phyloP scores from a whole-genome alignment of 30 jellyfish, hydroid and myxozoan genomes.

The Turritopsis dohrnii region DNA sequence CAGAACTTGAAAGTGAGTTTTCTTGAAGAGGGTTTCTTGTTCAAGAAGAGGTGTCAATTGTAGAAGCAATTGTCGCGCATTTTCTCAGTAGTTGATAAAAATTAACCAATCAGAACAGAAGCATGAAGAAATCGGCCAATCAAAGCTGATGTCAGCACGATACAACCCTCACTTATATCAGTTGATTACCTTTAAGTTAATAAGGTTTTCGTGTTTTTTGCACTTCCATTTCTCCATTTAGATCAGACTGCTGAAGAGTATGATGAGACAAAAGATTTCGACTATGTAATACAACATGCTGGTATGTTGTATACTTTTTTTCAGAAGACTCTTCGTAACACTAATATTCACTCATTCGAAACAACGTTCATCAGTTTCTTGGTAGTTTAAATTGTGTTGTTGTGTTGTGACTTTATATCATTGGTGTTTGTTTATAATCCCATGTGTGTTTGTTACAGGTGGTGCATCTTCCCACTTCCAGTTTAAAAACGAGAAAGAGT shows the following conservation, averaged over 20 bases:
- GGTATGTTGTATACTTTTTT: not conserved
- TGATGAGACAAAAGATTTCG: conserved; percentile 10
- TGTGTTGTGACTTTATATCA: not conserved
- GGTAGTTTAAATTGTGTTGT: too few relatives aligned
- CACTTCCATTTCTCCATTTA: not conserved
- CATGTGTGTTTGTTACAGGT: not conserved
- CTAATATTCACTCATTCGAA: too few relatives aligned
- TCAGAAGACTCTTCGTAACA: too few relatives aligned
- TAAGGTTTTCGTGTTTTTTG: too few relatives aligned
- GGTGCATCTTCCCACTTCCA: conserved; percentile 19
- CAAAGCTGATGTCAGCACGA: not conserved
- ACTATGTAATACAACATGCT: not conserved
- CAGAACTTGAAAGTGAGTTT: not conserved
- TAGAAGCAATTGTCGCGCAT: too few relatives aligned
- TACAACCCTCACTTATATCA: too few relatives aligned
- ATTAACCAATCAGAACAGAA: not conserved
- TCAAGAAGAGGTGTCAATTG: too few relatives aligned
- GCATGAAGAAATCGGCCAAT: not conserved
- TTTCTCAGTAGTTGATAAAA: too few relatives aligned
- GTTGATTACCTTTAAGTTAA: too few relatives aligned
- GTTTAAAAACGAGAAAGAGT: not conserved
- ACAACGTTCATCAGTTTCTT: too few relatives aligned
- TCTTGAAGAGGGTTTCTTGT: not conserved
- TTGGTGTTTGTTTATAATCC: not conserved
- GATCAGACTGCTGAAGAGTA: not conserved